These are phyloP conservation scores for Xerus rutilus DNA, from an alignment of 2,797 vertebrate species.

Conservation along the genomic window DNA sequence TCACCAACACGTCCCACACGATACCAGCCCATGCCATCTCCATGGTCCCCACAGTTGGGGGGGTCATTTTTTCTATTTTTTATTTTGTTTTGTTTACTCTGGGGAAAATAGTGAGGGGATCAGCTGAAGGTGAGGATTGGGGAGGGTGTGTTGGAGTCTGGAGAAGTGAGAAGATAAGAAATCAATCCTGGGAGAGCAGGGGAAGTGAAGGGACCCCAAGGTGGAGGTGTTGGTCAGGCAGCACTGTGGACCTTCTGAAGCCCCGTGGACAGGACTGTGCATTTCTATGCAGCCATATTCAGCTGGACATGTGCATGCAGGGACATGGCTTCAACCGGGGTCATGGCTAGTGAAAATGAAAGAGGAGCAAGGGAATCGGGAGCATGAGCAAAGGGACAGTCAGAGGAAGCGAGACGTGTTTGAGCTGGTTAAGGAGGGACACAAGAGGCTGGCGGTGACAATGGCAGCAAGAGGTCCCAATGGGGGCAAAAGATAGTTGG, in stretches of 20 bases:
- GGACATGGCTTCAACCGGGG: no score
- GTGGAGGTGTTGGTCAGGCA: no score
- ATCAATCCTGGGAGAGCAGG: no score
- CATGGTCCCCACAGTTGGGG: no score
- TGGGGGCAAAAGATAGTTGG: not conserved
- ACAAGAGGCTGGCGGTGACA: not conserved
- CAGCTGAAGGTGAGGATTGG: not conserved
- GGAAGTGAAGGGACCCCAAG: not conserved
- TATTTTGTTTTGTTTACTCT: not conserved
- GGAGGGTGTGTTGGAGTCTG: no score
- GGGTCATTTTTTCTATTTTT: not conserved
- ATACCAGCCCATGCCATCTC: no score
- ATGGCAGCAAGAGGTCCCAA: not conserved
- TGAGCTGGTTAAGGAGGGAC: not conserved
- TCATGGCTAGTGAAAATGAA: not conserved
- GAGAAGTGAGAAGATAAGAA: not conserved
- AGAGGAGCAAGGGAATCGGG: no score
- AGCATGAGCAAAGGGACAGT: no score
- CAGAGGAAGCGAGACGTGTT: not conserved
- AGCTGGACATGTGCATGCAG: not conserved
- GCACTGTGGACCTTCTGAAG: not conserved
- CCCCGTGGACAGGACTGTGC: fast-evolving
- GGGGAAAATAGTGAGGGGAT: not conserved
- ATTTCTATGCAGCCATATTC: not conserved
- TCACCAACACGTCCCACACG: not conserved